Evolutionary conservation across 2,113 vertebrate genomes (phyloP).

Genomic region (Pardalotus punctatus): DNA sequence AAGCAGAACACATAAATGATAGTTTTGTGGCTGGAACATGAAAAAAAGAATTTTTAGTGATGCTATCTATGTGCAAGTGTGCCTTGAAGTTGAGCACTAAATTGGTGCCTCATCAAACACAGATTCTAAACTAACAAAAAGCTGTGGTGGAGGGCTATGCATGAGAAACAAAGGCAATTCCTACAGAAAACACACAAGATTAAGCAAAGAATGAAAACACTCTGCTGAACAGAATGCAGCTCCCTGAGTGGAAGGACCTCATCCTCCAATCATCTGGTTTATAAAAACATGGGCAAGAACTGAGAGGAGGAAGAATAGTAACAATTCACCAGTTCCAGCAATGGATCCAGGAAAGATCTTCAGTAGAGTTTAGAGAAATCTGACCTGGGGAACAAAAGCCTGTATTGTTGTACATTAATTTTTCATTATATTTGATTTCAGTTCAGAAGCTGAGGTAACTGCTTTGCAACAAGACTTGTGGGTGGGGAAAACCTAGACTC

Average conservation of each 20-base stretch:
- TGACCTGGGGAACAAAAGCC: not conserved
- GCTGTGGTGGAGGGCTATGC: not conserved
- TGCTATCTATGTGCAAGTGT: not conserved
- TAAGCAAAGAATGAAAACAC: not conserved
- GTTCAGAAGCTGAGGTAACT: not conserved
- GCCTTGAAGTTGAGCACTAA: not conserved
- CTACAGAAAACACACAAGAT: not conserved
- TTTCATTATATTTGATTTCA: not conserved
- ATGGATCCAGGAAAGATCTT: not conserved
- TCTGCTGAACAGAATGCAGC: not conserved
- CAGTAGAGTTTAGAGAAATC: not conserved
- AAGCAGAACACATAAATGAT: not conserved
- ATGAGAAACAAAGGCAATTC: not conserved
- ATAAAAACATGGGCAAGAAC: not conserved
- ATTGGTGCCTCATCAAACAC: not conserved
- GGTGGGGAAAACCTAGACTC: not conserved
- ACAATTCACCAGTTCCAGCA: not conserved
- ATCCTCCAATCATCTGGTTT: rapidly evolving
- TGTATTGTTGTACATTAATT: not conserved
- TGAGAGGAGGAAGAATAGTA: not conserved
- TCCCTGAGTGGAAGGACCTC: not conserved
- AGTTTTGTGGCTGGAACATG: not conserved
- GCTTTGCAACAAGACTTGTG: not conserved
- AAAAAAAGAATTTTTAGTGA: not conserved
- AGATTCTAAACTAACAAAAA: not conserved